Evolutionary conservation across 64 coral and sea anemone species (phyloP).

Genomic region (Stichodactyla mertensii): DNA sequence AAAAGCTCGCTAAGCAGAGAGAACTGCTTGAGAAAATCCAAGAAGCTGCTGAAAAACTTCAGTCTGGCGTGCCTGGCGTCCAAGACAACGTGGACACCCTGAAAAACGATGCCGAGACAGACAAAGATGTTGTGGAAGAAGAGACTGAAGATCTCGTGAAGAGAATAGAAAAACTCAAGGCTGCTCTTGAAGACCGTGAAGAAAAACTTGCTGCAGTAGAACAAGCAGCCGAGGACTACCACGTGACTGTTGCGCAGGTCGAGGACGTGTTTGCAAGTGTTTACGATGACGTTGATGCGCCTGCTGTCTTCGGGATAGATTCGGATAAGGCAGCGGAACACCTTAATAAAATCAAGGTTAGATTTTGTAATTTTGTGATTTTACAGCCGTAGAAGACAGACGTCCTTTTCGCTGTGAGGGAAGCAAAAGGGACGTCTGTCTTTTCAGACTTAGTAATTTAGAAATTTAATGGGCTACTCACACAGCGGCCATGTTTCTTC

Average conservation of each 20-base stretch:
- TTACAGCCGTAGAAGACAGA: neutral
- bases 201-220: conserved; percentile 57
- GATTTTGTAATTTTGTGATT: neutral
- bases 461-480: too few species aligned
- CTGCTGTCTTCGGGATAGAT: conserved; percentile 62
- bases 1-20: conserved; percentile 57
- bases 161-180: conserved; percentile 64
- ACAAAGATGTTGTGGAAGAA: conserved; percentile 58
- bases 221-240: conserved; percentile 82
- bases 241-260: conserved; percentile 78
- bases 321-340: conserved; percentile 61
- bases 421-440: too few species aligned
- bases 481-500: too few species aligned
- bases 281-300: conserved; percentile 67
- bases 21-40: conserved; percentile 67
- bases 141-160: conserved; percentile 56
- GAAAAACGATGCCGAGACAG: conserved; percentile 58
- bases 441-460: too few species aligned
- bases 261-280: conserved; percentile 80
- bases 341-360: conserved; percentile 87
- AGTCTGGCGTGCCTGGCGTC: conserved; percentile 45
- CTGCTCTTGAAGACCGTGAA: conserved; percentile 50
- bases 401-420: too few species aligned
- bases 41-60: conserved; percentile 52
- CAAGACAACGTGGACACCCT: conserved; percentile 50